Evolutionary conservation across 2,113 vertebrate species (phyloP), one percentile per base, ranked within the genome.

Genomic region (Cryptomyrus ogoouensis): DNA sequence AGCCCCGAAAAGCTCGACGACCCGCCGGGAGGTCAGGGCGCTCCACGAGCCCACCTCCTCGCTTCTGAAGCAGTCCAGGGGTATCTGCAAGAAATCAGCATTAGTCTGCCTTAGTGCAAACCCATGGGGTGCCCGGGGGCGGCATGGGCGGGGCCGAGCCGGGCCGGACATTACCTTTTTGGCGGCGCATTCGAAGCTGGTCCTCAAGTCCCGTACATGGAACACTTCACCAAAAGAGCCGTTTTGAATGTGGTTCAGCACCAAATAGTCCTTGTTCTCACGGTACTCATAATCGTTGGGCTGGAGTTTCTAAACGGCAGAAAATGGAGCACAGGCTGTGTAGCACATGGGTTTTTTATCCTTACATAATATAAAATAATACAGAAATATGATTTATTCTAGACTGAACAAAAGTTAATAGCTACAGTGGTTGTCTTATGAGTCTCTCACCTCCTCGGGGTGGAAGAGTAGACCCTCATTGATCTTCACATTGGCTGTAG

Each of bases 211-310:
- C 88, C 95, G 95, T 74, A 98, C 94, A 15, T 96, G 96, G 94
- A 98, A 97, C 0, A 99, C 98, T 1, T 99, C 98, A 0, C 98
- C 98, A 35, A 98, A 99, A 0, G 98, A 97, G 52, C 98, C 98
- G 44, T 97, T 96, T 93, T 98, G 98, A 88, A 99, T 93, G 90
- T 96, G 96, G 0, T 95, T 95, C 12, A 95, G 95, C 0, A 96
- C 91, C 44, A 94, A 92, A 95, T 97, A 99, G 39, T 99, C 97
- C 91, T 95, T 93, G 53, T 96, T 97, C 92, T 98, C 97, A 90
- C 95, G 94, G 95, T 99, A 99, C 92, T 95, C 96, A 0, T 94
- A 96, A 87, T 96, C 94, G 91, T 94, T 95, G 0, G 97, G 95
- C 92, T 96, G 97, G 27, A 96, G 94, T 42, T 91, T 91, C 96